Evolutionary conservation across 2,113 vertebrate species (phyloP).

Genomic region (Psettodes erumei): DNA sequence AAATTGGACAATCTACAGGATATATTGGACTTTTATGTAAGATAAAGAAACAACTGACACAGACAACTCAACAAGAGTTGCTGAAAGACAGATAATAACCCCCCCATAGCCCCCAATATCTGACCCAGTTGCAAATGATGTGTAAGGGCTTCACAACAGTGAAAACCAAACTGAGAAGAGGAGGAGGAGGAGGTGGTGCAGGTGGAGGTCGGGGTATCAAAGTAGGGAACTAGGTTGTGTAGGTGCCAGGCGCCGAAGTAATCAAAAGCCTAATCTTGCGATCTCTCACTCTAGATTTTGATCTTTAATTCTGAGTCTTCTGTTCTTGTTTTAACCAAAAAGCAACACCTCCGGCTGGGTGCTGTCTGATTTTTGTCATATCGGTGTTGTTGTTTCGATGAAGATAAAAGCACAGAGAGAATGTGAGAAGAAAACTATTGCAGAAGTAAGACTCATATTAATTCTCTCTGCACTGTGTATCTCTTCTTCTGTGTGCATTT

Average conservation of each 20-base stretch:
- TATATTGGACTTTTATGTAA: too few relatives aligned
- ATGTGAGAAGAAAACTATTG: neutral
- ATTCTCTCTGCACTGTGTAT: neutral
- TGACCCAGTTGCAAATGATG: slow-evolving; percentile 64
- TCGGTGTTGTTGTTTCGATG: slow-evolving; percentile 18
- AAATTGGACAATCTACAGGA: too few relatives aligned
- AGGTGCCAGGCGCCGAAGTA: slow-evolving; percentile 3
- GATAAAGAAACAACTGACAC: slow-evolving; percentile 19
- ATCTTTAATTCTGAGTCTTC: slow-evolving; percentile 60
- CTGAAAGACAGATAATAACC: slow-evolving; percentile 16
- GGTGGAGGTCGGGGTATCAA: slow-evolving; percentile 33
- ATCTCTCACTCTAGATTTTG: slow-evolving; percentile 49
- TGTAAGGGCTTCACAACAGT: slow-evolving; percentile 47
- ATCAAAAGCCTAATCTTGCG: slow-evolving; percentile 49
- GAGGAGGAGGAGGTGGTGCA: slow-evolving; percentile 11
- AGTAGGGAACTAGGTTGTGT: slow-evolving; percentile 7
- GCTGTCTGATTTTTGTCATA: slow-evolving; percentile 12
- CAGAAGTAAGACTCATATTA: slow-evolving; percentile 7
- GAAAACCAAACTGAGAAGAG: slow-evolving; percentile 31
- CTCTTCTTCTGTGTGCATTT: neutral
- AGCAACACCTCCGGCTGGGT: slow-evolving; percentile 23
- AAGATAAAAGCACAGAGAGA: slow-evolving; percentile 12
- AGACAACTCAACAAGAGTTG: slow-evolving; percentile 9
- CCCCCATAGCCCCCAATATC: neutral
- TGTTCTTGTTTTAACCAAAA: slow-evolving; percentile 21